Evolutionary conservation across 2,113 vertebrate genomes (phyloP), one percentile per base, ranked within the genome.

Genomic region (Cygnus atratus): DNA sequence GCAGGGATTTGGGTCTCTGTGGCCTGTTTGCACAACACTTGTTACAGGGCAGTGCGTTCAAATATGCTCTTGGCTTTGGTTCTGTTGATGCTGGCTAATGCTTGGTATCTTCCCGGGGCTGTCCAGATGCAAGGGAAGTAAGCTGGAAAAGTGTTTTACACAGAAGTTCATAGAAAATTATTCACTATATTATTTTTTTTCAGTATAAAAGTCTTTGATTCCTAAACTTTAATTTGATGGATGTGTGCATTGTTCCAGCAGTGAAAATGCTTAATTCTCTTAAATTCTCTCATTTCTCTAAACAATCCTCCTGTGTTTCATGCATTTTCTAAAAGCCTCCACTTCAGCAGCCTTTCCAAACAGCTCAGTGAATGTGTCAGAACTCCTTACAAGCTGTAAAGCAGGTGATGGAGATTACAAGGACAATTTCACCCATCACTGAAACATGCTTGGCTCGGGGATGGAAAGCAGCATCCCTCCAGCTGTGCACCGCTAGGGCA

Each of bases 401-500:
- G n/a, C 26, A 44, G 67, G 28, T 19, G 54, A 81, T 44, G 31
- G 79, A 39, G 44, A 33, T 52, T 3, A 55, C 17, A 33, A 50
- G 52, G 58, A 31, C 35, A 31, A 24, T 4, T 57, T 35, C 12
- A 46, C 20, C 31, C 13, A 4, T 15, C 14, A 9, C 26, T 33
- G 37, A 35, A 46, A 22, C 0, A 1, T 10, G 24, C 12, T 6
- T 52, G 33, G 22, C 43, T 39, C 7, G 0, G 67, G 24, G 54
- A 13, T 28, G 73, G 55, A 10, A 39, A 2, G 33, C 16, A 22
- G 33, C 46, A 24, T 46, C 66, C 15, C 28, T 31, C 21, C 0
- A 7, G 11, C 22, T 13, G 0, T 0, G 25, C 26, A 9, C 11
- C 9, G 2, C 31, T 17, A 11, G 25, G 31, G 26, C 28, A 20